Evolutionary conservation across 1,140 invertebrate genomes (phyloP).

Genomic region (Andrena cerasifolii): DNA sequence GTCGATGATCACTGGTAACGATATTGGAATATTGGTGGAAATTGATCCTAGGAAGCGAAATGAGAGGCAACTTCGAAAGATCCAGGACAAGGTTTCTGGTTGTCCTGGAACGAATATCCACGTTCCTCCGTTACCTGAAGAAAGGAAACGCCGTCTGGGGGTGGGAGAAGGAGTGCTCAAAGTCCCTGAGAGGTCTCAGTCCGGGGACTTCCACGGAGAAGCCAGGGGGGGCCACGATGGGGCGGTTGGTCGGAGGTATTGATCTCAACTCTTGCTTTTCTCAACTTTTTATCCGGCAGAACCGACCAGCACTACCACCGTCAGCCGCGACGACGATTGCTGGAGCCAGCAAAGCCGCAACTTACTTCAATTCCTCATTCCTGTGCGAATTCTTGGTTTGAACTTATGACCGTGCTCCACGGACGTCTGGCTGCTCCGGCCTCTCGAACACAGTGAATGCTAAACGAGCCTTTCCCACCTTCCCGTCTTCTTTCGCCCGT

Average conservation of each 20-base stretch:
- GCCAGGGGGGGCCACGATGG: slow-evolving; percentile 59
- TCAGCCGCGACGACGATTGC: slow-evolving; percentile 53
- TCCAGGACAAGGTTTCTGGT: slow-evolving; percentile 50
- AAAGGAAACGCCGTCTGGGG: slow-evolving; percentile 46
- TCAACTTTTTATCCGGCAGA: slow-evolving; percentile 75
- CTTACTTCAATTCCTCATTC: slow-evolving; percentile 80
- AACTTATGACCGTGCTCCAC: slow-evolving; percentile 76
- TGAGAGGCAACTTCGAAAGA: slow-evolving; percentile 53
- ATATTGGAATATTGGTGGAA: not conserved
- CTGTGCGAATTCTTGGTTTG: slow-evolving; percentile 78
- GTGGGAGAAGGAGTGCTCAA: slow-evolving; percentile 35
- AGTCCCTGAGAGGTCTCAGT: slow-evolving; percentile 60
- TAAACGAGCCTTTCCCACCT: slow-evolving; percentile 62
- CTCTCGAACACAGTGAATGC: slow-evolving; percentile 58
- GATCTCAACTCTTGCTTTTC: slow-evolving; percentile 78
- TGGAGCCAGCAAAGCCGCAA: slow-evolving; percentile 73
- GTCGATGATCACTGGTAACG: slow-evolving; percentile 35
- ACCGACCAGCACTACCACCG: slow-evolving; percentile 63
- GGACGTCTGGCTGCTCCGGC: slow-evolving; percentile 53
- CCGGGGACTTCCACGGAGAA: slow-evolving; percentile 63
- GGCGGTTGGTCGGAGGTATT: slow-evolving; percentile 72
- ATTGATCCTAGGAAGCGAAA: slow-evolving; percentile 18
- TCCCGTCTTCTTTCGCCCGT: slow-evolving; percentile 27
- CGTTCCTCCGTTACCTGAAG: slow-evolving; percentile 51
- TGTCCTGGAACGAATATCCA: slow-evolving; percentile 37